Base-by-base conservation (phyloP, 1,140 invertebrate species). In the Hypsibius dujardini region DNA sequence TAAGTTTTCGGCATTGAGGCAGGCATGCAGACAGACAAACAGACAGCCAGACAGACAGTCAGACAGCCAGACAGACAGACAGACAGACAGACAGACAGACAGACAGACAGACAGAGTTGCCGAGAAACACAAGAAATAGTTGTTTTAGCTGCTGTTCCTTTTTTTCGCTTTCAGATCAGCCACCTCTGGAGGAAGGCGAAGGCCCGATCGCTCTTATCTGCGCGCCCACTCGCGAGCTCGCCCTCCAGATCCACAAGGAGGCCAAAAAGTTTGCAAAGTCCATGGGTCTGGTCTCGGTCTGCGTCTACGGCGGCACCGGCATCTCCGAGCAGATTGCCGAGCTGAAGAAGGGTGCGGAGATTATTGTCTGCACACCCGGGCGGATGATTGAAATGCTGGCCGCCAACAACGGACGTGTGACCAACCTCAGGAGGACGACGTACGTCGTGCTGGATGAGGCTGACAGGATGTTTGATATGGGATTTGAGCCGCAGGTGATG, bases 171-270 rank as follows among this genome's bases (percentile, higher is more conserved):
- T 69, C 67, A 69, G 50, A 56, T 56, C 50, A 69, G 15, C 46
- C 40, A 47, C 67, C 67, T 7, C 67, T 69, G 67, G 46, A 28
- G 3, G 46, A 69, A 69, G 28, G 15, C 3, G 46, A 69, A 7
- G 67, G 40, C 7, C 46, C 40, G 3, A 69, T 69, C 46, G 67
- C 89, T 1, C 84, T 99, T 2, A 93, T 95, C 12, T 80, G 95
- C 77, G 90, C 90, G 1, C 92, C 92, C 1, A 95, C 92, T 0
- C 82, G 92, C 76, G 91, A 95, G 80, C 79, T 95, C 47, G 92
- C 92, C 0, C 79, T 90, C 1, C 92, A 96, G 79, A 95, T 95
- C 76, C 87, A 94, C 75, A 85, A 85, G 75, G 92, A 95, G 82
- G 86, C 89, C 0, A 84, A 85, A 12, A 94, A 94, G 79, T 94